Evolutionary conservation across 2,113 vertebrate species (phyloP).

Genomic region (Ochotona princeps): DNA sequence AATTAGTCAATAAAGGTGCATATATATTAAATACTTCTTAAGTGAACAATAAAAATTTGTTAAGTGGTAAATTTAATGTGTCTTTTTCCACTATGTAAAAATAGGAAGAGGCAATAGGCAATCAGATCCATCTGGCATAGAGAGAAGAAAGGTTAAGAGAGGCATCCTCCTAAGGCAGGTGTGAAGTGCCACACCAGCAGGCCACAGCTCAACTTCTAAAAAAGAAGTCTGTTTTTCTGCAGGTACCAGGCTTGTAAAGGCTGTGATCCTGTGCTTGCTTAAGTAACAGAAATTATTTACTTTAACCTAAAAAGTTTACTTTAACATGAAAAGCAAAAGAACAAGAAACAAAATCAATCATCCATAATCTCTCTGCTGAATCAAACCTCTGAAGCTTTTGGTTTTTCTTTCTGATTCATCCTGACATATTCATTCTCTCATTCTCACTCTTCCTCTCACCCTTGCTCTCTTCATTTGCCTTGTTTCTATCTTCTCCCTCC

Average conservation of each 20-base stretch:
- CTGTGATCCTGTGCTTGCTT: background rate
- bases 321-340: slow-evolving; percentile 35
- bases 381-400: background rate
- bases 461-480: too few relatives aligned
- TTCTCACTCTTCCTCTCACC: background rate
- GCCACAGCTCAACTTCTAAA: too few relatives aligned
- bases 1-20: background rate
- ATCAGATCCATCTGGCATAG: background rate
- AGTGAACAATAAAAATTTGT: background rate
- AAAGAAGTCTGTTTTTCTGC: background rate
- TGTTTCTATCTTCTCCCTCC: too few relatives aligned
- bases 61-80: background rate
- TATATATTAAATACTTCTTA: background rate
- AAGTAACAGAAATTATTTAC: background rate
- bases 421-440: background rate
- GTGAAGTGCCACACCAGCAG: background rate
- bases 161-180: background rate
- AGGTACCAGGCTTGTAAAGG: background rate
- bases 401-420: too few relatives aligned
- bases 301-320: background rate
- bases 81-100: background rate
- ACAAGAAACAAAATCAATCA: slow-evolving; percentile 3
- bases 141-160: slow-evolving; percentile 11
- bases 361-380: background rate
- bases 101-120: background rate